Percentiles rank a stretch among this genome's conserved stretches.
phyloP scores from a whole-genome alignment of 2,888 invertebrate genomes.

The Protophormia terraenovae region DNA sequence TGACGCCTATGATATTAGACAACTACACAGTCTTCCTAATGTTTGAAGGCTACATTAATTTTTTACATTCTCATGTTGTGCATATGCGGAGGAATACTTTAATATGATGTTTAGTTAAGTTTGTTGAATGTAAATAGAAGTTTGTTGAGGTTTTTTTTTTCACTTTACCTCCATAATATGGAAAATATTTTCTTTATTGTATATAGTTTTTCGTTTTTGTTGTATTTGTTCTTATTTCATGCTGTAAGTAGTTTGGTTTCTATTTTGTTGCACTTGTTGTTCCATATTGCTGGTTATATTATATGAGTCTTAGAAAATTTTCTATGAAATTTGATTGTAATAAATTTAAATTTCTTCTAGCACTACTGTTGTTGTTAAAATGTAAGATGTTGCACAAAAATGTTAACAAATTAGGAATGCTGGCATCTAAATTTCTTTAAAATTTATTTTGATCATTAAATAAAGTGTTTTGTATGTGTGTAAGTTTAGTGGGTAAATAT shows the following conservation, averaged over 20 bases:
- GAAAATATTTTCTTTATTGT: too few species aligned
- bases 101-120: constrained; percentile 40
- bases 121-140: constrained; percentile 49
- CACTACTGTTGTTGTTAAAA: neutral
- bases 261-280: neutral
- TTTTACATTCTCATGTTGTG: neutral
- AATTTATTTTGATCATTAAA: constrained; percentile 52
- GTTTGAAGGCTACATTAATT: too few species aligned
- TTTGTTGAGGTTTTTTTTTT: constrained; percentile 39
- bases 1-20: too few species aligned
- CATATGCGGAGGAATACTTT: constrained; percentile 26
- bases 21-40: too few species aligned
- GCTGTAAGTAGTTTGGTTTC: constrained; percentile 34
- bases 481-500: neutral
- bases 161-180: too few species aligned
- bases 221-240: neutral
- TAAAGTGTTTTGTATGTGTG: neutral
- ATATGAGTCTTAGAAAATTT: constrained; percentile 42
- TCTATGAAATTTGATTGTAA: constrained; percentile 56
- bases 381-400: neutral
- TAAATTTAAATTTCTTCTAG: constrained; percentile 26
- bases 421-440: constrained; percentile 43
- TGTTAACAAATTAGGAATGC: constrained; percentile 35
- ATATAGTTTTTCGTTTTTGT: neutral
- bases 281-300: constrained; percentile 1